Evolutionary conservation across 2,888 invertebrate genomes (phyloP).

Genomic region (Phytoseiulus persimilis): DNA sequence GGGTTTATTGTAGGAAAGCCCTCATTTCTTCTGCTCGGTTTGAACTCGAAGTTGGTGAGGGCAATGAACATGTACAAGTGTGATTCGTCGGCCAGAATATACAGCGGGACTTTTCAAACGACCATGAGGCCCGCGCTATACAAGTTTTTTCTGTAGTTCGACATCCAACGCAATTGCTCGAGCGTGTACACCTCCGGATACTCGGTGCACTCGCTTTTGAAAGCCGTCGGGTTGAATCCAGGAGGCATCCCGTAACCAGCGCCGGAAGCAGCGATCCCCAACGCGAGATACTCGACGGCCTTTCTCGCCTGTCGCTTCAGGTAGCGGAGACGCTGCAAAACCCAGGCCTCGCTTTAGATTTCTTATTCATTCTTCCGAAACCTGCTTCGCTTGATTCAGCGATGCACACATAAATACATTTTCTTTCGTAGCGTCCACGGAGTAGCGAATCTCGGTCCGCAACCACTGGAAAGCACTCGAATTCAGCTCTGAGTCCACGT

Average conservation of each 20-base stretch:
- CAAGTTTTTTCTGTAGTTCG: background rate
- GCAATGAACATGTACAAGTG: background rate
- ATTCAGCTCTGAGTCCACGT: background rate
- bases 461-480: background rate
- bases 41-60: background rate
- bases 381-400: background rate
- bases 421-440: background rate
- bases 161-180: slow-evolving; percentile 15
- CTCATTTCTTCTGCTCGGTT: too few species aligned
- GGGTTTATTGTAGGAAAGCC: too few species aligned
- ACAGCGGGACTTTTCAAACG: background rate
- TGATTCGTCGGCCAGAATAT: background rate
- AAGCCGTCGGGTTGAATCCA: slow-evolving; percentile 31
- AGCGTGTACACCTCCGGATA: slow-evolving; percentile 28
- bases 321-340: slow-evolving; percentile 29
- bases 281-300: background rate
- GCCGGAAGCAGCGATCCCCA: slow-evolving; percentile 19
- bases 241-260: slow-evolving; percentile 22
- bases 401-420: background rate
- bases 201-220: background rate
- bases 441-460: background rate
- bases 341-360: background rate
- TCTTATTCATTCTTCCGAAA: background rate
- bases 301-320: background rate
- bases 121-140: background rate